phyloP scores from a whole-genome alignment of 2,113 vertebrate genomes.

The Tachuris rubrigastra region DNA sequence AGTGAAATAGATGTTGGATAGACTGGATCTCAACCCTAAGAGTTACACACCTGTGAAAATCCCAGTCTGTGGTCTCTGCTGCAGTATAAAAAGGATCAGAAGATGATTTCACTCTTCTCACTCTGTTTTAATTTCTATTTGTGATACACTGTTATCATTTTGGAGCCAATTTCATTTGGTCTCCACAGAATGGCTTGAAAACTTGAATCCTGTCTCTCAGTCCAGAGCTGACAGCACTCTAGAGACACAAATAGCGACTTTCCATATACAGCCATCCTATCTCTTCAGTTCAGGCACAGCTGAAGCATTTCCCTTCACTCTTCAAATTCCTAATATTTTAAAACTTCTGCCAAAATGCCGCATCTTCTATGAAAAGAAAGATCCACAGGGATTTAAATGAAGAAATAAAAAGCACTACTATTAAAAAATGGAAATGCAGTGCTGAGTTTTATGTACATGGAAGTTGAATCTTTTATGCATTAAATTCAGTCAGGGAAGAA shows the following conservation, averaged over 20 bases:
- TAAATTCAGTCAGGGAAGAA: slow-evolving; percentile 5
- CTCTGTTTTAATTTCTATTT: slow-evolving; percentile 1
- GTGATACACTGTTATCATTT: background rate
- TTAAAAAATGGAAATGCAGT: slow-evolving; percentile 13
- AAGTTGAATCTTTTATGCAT: background rate
- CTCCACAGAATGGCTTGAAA: background rate
- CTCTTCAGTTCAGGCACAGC: slow-evolving; percentile 23
- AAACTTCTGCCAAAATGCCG: slow-evolving; percentile 15
- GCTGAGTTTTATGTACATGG: background rate
- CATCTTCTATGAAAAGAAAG: background rate
- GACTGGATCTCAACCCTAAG: background rate
- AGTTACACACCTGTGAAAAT: background rate
- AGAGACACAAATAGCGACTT: background rate
- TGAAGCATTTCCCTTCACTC: slow-evolving; percentile 12
- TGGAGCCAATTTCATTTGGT: background rate
- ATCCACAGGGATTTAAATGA: background rate
- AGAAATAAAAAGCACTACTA: background rate
- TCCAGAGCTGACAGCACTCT: background rate
- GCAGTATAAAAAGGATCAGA: background rate
- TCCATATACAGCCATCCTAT: background rate
- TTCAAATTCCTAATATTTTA: slow-evolving; percentile 5
- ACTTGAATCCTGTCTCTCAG: background rate
- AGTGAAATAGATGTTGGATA: background rate
- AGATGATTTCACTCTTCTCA: background rate
- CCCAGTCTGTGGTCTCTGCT: background rate